Percentiles rank a stretch among this genome's conserved stretches.
phyloP scores from a whole-genome alignment of 2,113 vertebrate genomes.

The Sturnus vulgaris region DNA sequence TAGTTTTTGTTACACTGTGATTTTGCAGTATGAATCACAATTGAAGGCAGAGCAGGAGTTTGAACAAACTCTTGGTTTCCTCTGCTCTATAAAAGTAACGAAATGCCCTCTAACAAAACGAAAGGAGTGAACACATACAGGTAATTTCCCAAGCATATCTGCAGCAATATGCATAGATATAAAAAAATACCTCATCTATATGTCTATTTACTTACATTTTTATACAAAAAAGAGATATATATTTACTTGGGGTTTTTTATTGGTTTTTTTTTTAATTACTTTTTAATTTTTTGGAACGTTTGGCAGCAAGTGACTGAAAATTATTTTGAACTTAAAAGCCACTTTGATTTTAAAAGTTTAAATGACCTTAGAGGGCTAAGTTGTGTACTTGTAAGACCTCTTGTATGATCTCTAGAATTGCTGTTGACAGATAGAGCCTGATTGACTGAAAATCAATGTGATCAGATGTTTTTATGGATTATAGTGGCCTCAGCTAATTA shows the following conservation, averaged over 20 bases:
- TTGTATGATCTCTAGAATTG: conserved; percentile 52
- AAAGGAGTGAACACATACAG: rapidly evolving
- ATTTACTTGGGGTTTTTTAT: neutral
- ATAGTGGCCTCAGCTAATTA: conserved; percentile 75
- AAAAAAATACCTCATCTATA: neutral
- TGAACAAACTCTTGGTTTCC: neutral
- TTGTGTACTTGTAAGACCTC: conserved; percentile 47
- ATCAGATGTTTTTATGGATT: conserved; percentile 81
- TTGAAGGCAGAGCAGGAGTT: neutral
- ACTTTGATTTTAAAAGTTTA: conserved; percentile 59
- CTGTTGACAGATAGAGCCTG: conserved; percentile 71
- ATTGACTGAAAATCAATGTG: conserved; percentile 79
- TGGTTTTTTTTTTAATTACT: neutral
- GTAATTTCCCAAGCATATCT: neutral
- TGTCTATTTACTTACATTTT: neutral
- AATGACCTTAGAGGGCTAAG: conserved; percentile 67
- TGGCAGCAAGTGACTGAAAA: conserved; percentile 5
- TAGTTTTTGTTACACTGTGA: neutral
- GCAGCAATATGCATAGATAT: neutral
- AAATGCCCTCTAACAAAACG: neutral
- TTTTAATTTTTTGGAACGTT: neutral
- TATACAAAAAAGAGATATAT: rapidly evolving
- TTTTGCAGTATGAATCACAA: neutral
- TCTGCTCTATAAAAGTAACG: neutral
- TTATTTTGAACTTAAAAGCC: conserved; percentile 48